phyloP scores from a whole-genome alignment of 2,888 invertebrate species.

The Microctonus hyperodae region DNA sequence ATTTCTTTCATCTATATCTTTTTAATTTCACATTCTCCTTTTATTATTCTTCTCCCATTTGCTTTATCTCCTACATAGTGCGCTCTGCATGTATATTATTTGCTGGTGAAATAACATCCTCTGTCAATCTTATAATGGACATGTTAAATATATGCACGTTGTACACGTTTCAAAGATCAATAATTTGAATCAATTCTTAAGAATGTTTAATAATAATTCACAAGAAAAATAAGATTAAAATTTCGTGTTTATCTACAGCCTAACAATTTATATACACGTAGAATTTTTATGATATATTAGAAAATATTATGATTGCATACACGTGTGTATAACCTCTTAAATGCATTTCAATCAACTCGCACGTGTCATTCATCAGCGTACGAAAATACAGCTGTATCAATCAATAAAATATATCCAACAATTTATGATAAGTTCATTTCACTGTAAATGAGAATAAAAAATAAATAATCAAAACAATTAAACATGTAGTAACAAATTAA shows the following conservation, averaged over 20 bases:
- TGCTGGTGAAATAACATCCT: slow-evolving; percentile 61
- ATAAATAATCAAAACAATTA: too few species aligned
- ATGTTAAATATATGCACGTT: slow-evolving; percentile 57
- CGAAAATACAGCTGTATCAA: not conserved
- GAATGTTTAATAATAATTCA: too few species aligned
- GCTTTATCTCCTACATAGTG: slow-evolving; percentile 39
- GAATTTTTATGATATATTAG: too few species aligned
- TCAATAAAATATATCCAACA: not conserved
- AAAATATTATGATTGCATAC: not conserved
- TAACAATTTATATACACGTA: too few species aligned
- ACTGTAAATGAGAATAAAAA: not conserved
- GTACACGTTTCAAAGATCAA: not conserved
- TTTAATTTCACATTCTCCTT: not conserved
- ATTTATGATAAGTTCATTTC: not conserved
- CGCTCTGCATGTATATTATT: slow-evolving; percentile 52
- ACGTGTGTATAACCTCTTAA: not conserved
- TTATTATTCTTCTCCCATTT: slow-evolving; percentile 39
- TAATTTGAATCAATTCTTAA: slow-evolving; percentile 49
- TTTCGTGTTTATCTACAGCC: too few species aligned
- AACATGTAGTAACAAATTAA: too few species aligned
- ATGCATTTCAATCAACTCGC: not conserved
- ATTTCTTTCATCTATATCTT: too few species aligned
- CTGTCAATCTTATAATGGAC: slow-evolving; percentile 57
- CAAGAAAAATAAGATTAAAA: slow-evolving; percentile 24
- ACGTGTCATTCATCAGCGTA: not conserved